Evolutionary conservation across 2,888 invertebrate species (phyloP).

Genomic region (Drosophila fungiperda): DNA sequence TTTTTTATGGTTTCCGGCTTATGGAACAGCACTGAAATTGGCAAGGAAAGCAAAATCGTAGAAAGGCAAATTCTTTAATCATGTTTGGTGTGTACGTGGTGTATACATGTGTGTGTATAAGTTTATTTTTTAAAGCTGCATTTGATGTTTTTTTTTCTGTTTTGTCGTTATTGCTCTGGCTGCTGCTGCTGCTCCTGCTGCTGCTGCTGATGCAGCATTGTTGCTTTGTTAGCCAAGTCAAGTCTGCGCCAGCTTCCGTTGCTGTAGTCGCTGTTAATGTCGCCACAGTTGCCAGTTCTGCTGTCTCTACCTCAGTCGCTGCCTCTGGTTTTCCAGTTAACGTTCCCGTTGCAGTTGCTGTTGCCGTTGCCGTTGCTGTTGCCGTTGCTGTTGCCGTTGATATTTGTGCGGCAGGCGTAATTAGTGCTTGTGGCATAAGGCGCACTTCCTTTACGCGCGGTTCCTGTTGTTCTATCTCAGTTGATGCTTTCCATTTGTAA

Average conservation of each 20-base stretch:
- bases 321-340: background rate
- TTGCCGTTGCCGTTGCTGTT: conserved; percentile 5
- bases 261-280: conserved; percentile 64
- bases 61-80: conserved; percentile 64
- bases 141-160: conserved; percentile 36
- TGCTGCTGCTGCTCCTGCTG: conserved; percentile 20
- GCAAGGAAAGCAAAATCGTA: conserved; percentile 61
- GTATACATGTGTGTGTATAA: conserved; percentile 1
- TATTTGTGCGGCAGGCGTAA: conserved; percentile 69
- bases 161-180: conserved; percentile 16
- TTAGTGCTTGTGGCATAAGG: conserved; percentile 79
- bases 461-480: conserved; percentile 39
- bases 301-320: conserved; percentile 8
- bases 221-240: conserved; percentile 76
- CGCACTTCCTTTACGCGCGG: conserved; percentile 63
- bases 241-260: conserved; percentile 71
- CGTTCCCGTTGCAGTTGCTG: conserved; percentile 16
- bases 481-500: conserved; percentile 67
- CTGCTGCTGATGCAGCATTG: conserved; percentile 41
- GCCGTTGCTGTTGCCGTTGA: conserved; percentile 51
- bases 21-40: conserved; percentile 68
- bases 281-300: conserved; percentile 65
- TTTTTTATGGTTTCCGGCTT: conserved; percentile 81
- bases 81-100: conserved; percentile 51
- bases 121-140: conserved; percentile 55